Conservation (phyloP, 2,888 invertebrate species). For the Zelleria hepariella region DNA sequence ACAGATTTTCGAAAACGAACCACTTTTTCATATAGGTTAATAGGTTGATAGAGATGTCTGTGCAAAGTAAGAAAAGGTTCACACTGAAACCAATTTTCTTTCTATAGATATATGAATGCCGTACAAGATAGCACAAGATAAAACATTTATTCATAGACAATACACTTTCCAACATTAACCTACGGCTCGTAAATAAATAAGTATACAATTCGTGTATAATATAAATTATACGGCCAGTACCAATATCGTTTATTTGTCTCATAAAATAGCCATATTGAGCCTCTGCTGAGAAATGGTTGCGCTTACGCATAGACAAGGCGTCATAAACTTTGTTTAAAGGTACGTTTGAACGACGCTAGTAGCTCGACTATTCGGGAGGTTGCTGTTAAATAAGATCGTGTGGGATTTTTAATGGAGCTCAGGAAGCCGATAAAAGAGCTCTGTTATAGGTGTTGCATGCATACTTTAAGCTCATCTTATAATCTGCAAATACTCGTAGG, state of each 20-base stretch:
- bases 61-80: too few relatives aligned
- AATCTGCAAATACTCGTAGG: too few relatives aligned
- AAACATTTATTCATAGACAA: background rate
- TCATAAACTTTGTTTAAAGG: background rate
- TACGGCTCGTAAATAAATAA: background rate
- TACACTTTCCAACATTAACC: background rate
- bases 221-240: background rate
- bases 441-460: too few relatives aligned
- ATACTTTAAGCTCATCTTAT: too few relatives aligned
- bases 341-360: background rate
- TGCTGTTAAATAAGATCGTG: background rate
- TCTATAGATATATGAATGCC: background rate
- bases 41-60: too few relatives aligned
- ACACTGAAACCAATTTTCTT: too few relatives aligned
- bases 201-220: background rate
- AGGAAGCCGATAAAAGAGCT: too few relatives aligned
- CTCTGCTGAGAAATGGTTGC: background rate
- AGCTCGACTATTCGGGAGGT: background rate
- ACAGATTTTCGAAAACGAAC: too few relatives aligned
- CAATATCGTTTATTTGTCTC: constrained; percentile 1
- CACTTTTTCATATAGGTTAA: too few relatives aligned
- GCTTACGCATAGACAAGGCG: background rate
- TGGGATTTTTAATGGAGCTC: too few relatives aligned
- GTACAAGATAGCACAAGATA: background rate
- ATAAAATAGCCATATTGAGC: background rate